phyloP scores from a whole-genome alignment of 2,888 invertebrate genomes.

The Drosophila hamatofila region DNA sequence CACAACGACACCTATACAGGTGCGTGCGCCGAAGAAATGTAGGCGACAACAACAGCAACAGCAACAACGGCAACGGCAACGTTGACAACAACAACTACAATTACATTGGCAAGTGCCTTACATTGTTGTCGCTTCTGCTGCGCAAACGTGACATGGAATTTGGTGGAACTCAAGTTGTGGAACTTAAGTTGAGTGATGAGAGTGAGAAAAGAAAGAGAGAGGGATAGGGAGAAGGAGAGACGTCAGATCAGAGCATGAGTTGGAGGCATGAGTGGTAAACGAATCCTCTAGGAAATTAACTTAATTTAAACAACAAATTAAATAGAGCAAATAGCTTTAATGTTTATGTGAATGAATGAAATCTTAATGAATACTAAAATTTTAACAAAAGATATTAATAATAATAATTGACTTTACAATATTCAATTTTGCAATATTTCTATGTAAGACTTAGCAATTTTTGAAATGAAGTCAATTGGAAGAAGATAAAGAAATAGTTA shows the following conservation, averaged over 20 bases:
- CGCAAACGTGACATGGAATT: constrained; percentile 62
- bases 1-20: constrained; percentile 37
- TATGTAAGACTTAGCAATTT: too few species aligned
- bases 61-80: constrained; percentile 40
- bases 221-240: neutral
- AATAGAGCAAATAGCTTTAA: neutral
- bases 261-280: neutral
- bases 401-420: too few species aligned
- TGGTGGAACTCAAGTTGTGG: constrained; percentile 53
- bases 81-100: constrained; percentile 41
- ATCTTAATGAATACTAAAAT: too few species aligned
- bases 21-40: constrained; percentile 66
- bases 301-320: neutral
- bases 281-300: constrained; percentile 2
- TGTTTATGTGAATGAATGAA: too few species aligned
- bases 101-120: constrained; percentile 55
- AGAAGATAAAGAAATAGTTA: neutral
- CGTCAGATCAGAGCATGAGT: neutral
- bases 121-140: constrained; percentile 46
- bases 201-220: constrained; percentile 4
- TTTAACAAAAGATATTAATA: too few species aligned
- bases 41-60: constrained; percentile 58
- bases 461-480: neutral
- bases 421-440: too few species aligned
- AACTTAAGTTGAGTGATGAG: constrained; percentile 31